Percentiles rank a stretch among this genome's conserved stretches.
Conservation (phyloP, 2,888 invertebrate genomes). For the Drosophila greeni region DNA sequence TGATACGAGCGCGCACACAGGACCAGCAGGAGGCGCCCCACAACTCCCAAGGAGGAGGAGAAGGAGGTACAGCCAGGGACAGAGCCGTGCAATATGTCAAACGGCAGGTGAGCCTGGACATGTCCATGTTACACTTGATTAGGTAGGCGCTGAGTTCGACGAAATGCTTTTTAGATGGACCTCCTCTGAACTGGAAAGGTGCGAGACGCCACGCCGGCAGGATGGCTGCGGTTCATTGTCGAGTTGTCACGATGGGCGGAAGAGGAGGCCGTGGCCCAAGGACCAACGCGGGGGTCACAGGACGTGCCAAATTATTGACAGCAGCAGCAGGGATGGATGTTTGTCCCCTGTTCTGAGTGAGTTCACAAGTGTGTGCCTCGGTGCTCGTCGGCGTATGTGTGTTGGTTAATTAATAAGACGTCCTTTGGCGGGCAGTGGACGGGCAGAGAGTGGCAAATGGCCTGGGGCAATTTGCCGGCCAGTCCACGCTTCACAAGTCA, state of each 20-base stretch:
- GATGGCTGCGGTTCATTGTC: constrained; percentile 27
- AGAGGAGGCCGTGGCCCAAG: constrained; percentile 4
- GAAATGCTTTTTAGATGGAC: constrained; percentile 68
- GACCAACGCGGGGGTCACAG: constrained; percentile 41
- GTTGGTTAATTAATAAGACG: constrained; percentile 65
- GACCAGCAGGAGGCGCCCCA: constrained; percentile 6
- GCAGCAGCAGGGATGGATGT: constrained; percentile 35
- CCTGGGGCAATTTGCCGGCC: constrained; percentile 14
- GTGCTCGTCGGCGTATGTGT: constrained; percentile 25
- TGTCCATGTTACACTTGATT: constrained; percentile 68
- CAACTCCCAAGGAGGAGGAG: constrained; percentile 5
- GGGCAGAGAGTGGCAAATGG: neutral
- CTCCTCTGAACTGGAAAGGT: constrained; percentile 35
- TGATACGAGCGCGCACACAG: constrained; percentile 54
- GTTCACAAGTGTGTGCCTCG: constrained; percentile 21
- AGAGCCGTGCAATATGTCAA: constrained; percentile 52
- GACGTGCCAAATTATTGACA: constrained; percentile 73
- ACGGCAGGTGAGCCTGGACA: constrained; percentile 63
- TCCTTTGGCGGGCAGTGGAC: constrained; percentile 1
- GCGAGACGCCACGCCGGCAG: constrained; percentile 1
- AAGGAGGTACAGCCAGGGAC: neutral
- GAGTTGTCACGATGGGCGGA: constrained; percentile 27
- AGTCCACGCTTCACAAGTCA: constrained; percentile 47
- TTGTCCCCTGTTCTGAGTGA: constrained; percentile 19
- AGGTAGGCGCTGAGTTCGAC: constrained; percentile 73